A percentile compares a stretch with the other conserved stretches of the same genome.
phyloP scores from a whole-genome alignment of 1,140 invertebrate genomes.

The Papilio helenus region DNA sequence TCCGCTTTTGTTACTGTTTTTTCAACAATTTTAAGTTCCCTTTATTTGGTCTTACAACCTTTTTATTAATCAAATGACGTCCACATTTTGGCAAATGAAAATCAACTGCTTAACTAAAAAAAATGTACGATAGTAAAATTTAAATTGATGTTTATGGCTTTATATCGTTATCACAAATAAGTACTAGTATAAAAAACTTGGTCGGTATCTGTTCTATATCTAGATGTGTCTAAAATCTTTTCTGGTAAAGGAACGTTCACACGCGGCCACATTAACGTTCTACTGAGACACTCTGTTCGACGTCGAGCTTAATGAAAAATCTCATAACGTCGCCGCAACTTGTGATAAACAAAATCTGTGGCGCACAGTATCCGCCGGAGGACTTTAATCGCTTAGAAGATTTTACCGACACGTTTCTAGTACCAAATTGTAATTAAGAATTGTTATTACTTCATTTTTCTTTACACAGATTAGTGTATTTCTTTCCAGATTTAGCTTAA shows the following conservation, averaged over 20 bases:
- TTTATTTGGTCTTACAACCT: conserved; percentile 4
- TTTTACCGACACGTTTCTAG: background rate
- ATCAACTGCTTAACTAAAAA: background rate
- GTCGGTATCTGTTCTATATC: no score
- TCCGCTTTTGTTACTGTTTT: background rate
- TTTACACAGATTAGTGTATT: background rate
- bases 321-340: conserved; percentile 37
- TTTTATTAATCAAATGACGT: background rate
- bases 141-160: no score
- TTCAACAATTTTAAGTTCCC: background rate
- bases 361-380: background rate
- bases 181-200: no score
- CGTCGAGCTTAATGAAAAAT: conserved; percentile 47
- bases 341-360: conserved; percentile 26
- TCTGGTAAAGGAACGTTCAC: background rate
- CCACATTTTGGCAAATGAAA: background rate
- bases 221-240: no score
- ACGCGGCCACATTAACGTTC: conserved; percentile 21
- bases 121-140: background rate
- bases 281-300: conserved; percentile 6
- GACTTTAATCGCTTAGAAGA: conserved; percentile 27
- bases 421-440: background rate
- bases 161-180: no score
- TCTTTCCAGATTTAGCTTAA: no score
- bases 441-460: background rate